Evolutionary conservation across 2,888 invertebrate species (phyloP), one percentile per base, ranked within the genome.

Genomic region (Poecilus cupreus): DNA sequence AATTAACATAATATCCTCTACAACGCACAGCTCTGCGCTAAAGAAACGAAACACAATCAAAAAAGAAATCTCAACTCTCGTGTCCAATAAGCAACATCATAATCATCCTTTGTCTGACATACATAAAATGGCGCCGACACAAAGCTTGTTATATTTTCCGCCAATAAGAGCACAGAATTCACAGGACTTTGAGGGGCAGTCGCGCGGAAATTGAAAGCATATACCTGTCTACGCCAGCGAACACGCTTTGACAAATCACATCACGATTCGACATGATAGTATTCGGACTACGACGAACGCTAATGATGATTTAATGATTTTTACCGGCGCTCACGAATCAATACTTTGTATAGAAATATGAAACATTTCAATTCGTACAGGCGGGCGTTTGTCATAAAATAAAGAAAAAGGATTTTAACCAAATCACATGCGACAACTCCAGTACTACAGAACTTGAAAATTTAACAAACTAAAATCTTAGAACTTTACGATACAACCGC

Each of bases 131-230:
- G 64, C 78, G 78, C 39, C 68, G 37, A 77, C 51, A 80, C 80
- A 80, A 80, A 72, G 72, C 70, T 57, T 72, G 72, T 80, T 77
- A 70, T 72, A 80, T 80, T 80, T 80, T 72, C 70, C 80, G 80
- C 72, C 80, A 80, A 80, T 80, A 68, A 70, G 57, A 39, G 70
- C 79, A 39, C 51, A 46, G 70, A 68, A 70, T 54, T 80, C 51
- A 80, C 22, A 49, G 49, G 22, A 80, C 80, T 80, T 80, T 80
- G 80, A 37, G 18, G 37, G 37, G 16, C 64, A 68, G 64, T 32
- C 10, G 32, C 16, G 64, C 18, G 64, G 64, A 68, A 68, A 37
- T 16, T 68, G 64, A 68, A 68, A 68, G 64, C 64, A 68, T 68
- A 68, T 68, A 68, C 32, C 64, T 68, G 64, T 68, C 64, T 68